phyloP scores from a whole-genome alignment of 2,113 vertebrate species.

The Anolis carolinensis region DNA sequence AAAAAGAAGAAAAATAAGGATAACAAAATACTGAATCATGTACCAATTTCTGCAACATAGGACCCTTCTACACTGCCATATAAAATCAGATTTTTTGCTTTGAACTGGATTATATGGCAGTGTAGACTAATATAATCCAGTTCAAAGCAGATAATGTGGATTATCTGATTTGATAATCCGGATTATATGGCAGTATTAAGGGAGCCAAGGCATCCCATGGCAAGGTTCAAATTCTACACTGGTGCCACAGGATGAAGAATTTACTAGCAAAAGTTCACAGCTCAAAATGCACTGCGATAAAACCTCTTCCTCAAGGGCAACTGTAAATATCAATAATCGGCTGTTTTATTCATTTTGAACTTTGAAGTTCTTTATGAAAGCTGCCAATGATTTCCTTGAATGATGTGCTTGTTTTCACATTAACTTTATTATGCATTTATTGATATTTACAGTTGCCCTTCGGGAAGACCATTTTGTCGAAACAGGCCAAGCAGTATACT shows the following conservation, averaged over 20 bases:
- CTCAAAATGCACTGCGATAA: slow-evolving; percentile 7
- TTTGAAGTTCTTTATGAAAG: slow-evolving; percentile 25
- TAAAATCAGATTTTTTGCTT: too few relatives aligned
- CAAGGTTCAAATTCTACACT: background rate
- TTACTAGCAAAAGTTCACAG: background rate
- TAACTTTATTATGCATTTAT: slow-evolving; percentile 28
- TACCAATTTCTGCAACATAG: background rate
- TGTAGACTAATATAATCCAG: too few relatives aligned
- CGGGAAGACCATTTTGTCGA: slow-evolving; percentile 21
- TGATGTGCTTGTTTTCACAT: slow-evolving; percentile 17
- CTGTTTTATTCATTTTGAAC: slow-evolving; percentile 30
- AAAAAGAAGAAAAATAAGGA: background rate
- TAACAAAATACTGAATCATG: background rate
- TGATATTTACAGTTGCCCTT: slow-evolving; percentile 33
- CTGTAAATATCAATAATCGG: slow-evolving; percentile 30
- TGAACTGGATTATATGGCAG: too few relatives aligned
- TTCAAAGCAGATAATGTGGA: too few relatives aligned
- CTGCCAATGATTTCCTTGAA: slow-evolving; percentile 35
- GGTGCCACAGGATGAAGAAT: background rate
- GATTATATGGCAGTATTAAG: too few relatives aligned
- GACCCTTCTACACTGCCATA: too few relatives aligned
- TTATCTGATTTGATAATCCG: too few relatives aligned
- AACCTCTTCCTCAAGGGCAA: slow-evolving; percentile 31
- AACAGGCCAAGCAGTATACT: background rate
- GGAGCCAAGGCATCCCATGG: background rate